Evolutionary conservation across 2,797 vertebrate species (phyloP).

Genomic region (Schizothorax lantsangensis): DNA sequence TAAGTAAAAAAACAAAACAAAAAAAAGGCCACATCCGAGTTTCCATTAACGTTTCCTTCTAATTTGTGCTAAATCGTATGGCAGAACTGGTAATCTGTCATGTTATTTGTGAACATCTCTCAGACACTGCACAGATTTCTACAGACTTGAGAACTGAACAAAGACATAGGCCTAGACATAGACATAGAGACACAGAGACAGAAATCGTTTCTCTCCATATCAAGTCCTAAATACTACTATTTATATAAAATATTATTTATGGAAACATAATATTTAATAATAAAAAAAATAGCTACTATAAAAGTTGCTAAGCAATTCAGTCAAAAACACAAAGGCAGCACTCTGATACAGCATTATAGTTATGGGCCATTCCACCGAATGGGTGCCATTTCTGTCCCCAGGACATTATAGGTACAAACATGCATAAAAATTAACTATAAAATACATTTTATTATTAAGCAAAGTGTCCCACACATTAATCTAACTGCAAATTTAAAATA

Average conservation of each 20-base stretch:
- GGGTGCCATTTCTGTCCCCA: too few species aligned
- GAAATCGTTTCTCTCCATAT: neutral
- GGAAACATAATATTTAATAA: neutral
- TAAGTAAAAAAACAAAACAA: neutral
- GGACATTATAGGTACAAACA: too few species aligned
- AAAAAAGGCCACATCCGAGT: neutral
- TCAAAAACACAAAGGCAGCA: neutral
- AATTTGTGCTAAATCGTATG: neutral
- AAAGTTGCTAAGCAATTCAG: neutral
- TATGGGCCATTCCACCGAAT: too few species aligned
- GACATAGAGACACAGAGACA: neutral
- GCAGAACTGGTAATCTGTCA: neutral
- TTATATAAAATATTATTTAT: neutral
- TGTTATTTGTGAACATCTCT: neutral
- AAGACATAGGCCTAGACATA: neutral
- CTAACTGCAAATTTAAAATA: too few species aligned
- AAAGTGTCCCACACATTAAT: too few species aligned
- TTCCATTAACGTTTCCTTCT: neutral
- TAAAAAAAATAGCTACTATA: neutral
- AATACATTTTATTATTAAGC: too few species aligned
- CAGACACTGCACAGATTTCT: neutral
- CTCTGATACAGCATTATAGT: neutral
- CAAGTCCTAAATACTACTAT: neutral
- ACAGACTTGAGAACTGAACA: neutral
- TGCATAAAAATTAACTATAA: too few species aligned